Conservation (phyloP, 2,888 invertebrate species). For the Eledona agricola region DNA sequence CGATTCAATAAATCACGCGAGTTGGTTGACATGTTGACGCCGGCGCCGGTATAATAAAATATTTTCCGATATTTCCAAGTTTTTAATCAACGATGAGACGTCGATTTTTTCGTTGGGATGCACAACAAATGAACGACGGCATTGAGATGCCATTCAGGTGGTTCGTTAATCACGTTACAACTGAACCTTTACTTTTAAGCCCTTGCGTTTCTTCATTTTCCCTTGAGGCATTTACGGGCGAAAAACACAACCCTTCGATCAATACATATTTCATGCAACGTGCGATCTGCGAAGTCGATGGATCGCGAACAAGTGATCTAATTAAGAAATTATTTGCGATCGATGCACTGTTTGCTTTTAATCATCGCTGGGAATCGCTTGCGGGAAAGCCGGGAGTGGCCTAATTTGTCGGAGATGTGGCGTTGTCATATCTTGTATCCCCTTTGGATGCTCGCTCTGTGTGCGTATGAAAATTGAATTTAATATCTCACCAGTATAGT, state of each 20-base stretch:
- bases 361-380: conserved; percentile 5
- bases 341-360: conserved; percentile 11
- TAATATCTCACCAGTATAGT: conserved; percentile 29
- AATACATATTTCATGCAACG: conserved; percentile 39
- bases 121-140: conserved; percentile 29
- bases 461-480: conserved; percentile 35
- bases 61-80: background rate
- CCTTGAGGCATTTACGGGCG: conserved; percentile 38
- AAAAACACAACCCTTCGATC: conserved; percentile 39
- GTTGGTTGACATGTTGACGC: conserved; percentile 17
- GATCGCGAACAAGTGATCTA: conserved; percentile 21
- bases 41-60: conserved; percentile 4
- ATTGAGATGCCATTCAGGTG: conserved; percentile 39
- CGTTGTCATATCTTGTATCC: conserved; percentile 24
- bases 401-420: conserved; percentile 25
- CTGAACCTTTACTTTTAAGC: conserved; percentile 44
- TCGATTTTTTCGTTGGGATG: no score
- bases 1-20: conserved; percentile 12
- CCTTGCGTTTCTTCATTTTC: conserved; percentile 38
- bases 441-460: conserved; percentile 22
- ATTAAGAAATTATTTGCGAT: conserved; percentile 22
- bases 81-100: conserved; percentile 4
- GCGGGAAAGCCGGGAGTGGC: background rate
- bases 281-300: no score
- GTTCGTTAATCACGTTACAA: conserved; percentile 44